A percentile compares a stretch with the other conserved stretches of the same genome.
phyloP scores from a whole-genome alignment of 2,797 vertebrate genomes.

The Pseudochromis fuscus region DNA sequence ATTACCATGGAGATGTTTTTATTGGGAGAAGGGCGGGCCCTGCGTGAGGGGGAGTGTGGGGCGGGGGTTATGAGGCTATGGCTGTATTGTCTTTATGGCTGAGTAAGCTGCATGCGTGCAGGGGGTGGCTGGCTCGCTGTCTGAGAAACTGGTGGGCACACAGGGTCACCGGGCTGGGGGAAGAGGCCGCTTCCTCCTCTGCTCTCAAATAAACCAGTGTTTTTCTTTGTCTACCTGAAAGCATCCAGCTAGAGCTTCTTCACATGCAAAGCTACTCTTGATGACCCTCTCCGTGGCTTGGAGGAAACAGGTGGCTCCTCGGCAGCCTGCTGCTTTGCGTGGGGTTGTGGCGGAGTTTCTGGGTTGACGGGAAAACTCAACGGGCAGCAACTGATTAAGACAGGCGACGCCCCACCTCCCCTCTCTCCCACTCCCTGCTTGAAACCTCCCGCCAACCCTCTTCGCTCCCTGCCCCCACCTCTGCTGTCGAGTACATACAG shows the following conservation, averaged over 20 bases:
- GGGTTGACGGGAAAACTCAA: conserved; percentile 54
- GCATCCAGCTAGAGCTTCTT: conserved; percentile 13
- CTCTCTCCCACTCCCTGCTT: conserved; percentile 52
- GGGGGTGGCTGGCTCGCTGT: conserved; percentile 57
- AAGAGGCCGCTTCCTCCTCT: conserved; percentile 41
- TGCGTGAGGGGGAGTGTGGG: conserved; percentile 53
- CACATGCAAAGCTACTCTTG: conserved; percentile 37
- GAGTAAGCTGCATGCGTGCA: conserved; percentile 78
- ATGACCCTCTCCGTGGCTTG: conserved; percentile 13
- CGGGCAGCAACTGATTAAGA: conserved; percentile 70
- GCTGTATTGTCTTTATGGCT: conserved; percentile 81
- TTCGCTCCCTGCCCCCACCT: conserved; percentile 63
- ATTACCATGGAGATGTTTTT: conserved; percentile 85
- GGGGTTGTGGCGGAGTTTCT: conserved; percentile 28
- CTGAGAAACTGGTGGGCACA: conserved; percentile 67
- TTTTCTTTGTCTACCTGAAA: conserved; percentile 37
- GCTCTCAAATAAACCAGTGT: conserved; percentile 27
- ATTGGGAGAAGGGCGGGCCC: conserved; percentile 71
- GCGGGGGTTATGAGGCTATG: conserved; percentile 46
- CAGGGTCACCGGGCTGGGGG: conserved; percentile 58
- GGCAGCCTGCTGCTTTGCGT: conserved; percentile 23
- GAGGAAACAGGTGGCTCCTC: conserved; percentile 65
- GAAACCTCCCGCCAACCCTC: conserved; percentile 64
- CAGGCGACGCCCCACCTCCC: conserved; percentile 51
- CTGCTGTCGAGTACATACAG: conserved; percentile 64